phyloP scores from a whole-genome alignment of 2,113 vertebrate species.

The Echinops telfairi region DNA sequence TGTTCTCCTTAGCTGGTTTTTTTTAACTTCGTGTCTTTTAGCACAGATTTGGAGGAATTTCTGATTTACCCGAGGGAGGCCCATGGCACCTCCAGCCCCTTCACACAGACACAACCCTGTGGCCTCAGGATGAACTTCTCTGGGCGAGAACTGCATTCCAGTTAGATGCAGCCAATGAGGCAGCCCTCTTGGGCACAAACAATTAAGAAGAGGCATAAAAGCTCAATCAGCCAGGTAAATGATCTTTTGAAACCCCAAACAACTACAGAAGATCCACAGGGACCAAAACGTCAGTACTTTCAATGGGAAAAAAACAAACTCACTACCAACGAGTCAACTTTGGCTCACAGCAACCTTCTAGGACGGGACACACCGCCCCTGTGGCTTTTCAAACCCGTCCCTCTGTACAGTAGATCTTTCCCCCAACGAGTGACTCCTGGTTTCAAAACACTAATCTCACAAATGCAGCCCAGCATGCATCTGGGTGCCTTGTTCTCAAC shows the following conservation, averaged over 20 bases:
- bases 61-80: background rate
- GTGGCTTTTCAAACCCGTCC: too few relatives aligned
- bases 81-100: too few relatives aligned
- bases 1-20: conserved; percentile 1
- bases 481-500: background rate
- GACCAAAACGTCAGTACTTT: background rate
- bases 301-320: background rate
- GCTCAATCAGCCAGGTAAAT: background rate
- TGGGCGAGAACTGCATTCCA: background rate
- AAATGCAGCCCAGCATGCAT: too few relatives aligned
- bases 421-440: too few relatives aligned
- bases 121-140: background rate
- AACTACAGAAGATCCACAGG: background rate
- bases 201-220: background rate
- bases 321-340: too few relatives aligned
- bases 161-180: too few relatives aligned
- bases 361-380: too few relatives aligned
- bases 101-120: too few relatives aligned
- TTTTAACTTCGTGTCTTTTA: conserved; percentile 22
- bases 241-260: conserved; percentile 32
- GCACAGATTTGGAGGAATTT: background rate
- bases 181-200: background rate
- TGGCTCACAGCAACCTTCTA: too few relatives aligned
- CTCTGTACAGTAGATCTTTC: too few relatives aligned
- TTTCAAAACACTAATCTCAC: too few relatives aligned